Evolutionary conservation across 2,113 vertebrate genomes (phyloP).

Genomic region (Zingel zingel): DNA sequence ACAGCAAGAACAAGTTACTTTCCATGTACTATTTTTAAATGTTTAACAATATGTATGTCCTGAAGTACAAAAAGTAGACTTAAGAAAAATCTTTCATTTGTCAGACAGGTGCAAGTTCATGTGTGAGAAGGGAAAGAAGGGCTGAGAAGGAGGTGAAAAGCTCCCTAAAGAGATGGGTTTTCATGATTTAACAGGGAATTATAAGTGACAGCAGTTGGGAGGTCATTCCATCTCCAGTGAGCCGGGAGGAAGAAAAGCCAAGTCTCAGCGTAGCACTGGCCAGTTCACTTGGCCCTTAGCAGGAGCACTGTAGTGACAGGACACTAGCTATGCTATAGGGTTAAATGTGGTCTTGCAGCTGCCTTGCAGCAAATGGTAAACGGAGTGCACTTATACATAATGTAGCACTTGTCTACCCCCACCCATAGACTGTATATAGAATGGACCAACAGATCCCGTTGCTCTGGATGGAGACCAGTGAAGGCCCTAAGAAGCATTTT

Average conservation of each 20-base stretch:
- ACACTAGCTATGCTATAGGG: background rate
- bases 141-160: conserved; percentile 7
- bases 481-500: too few species aligned
- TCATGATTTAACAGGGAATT: conserved; percentile 36
- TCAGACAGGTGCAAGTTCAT: background rate
- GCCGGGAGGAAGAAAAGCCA: conserved; percentile 29
- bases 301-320: background rate
- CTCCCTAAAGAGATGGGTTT: conserved; percentile 42
- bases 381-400: too few species aligned
- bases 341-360: conserved; percentile 25
- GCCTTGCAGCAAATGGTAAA: background rate
- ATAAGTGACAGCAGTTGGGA: conserved; percentile 8
- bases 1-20: too few species aligned
- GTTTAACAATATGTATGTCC: too few species aligned
- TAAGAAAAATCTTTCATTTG: background rate
- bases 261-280: background rate
- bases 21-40: too few species aligned
- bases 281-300: conserved; percentile 16
- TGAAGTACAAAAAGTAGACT: too few species aligned
- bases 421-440: too few species aligned
- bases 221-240: conserved; percentile 34
- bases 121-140: background rate
- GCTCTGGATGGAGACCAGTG: too few species aligned
- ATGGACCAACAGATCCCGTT: too few species aligned
- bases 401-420: too few species aligned